phyloP scores from a whole-genome alignment of 2,113 vertebrate genomes.

The Erinaceus europaeus region DNA sequence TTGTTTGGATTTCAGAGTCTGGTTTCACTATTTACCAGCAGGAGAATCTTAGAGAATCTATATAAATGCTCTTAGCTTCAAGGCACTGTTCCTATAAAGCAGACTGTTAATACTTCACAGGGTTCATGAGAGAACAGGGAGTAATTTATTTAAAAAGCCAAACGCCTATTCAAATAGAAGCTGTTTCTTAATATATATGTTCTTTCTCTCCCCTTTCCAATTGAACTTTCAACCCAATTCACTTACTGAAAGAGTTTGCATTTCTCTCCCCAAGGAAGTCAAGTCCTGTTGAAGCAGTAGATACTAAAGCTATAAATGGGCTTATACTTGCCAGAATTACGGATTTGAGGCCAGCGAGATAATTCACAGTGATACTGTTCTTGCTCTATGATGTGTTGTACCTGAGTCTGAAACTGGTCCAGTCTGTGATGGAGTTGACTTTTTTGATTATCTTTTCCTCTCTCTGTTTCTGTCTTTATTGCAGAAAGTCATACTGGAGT shows the following conservation, averaged over 20 bases:
- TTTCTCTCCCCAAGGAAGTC: background rate
- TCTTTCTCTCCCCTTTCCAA: background rate
- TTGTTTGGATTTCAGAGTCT: slow-evolving; percentile 34
- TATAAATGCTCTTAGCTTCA: slow-evolving; percentile 33
- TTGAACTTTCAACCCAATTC: background rate
- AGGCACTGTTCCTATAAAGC: slow-evolving; percentile 31
- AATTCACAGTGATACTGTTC: no score
- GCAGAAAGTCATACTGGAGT: no score
- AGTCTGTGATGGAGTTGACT: no score
- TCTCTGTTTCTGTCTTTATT: no score
- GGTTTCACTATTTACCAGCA: slow-evolving; percentile 33
- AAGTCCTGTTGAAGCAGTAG: background rate
- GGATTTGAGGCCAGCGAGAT: no score
- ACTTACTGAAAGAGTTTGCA: background rate
- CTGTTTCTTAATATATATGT: no score
- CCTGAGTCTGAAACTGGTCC: no score
- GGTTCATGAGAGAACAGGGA: background rate
- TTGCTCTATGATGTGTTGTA: no score
- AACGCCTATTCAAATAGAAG: no score
- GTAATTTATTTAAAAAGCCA: background rate
- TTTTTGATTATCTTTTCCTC: no score
- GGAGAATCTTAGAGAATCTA: background rate
- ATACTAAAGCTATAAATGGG: background rate
- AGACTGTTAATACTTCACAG: slow-evolving; percentile 5
- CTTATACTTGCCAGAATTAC: no score